Conservation (phyloP, 35 echinoderm and acorn worm genomes). For the Anneissia japonica region DNA sequence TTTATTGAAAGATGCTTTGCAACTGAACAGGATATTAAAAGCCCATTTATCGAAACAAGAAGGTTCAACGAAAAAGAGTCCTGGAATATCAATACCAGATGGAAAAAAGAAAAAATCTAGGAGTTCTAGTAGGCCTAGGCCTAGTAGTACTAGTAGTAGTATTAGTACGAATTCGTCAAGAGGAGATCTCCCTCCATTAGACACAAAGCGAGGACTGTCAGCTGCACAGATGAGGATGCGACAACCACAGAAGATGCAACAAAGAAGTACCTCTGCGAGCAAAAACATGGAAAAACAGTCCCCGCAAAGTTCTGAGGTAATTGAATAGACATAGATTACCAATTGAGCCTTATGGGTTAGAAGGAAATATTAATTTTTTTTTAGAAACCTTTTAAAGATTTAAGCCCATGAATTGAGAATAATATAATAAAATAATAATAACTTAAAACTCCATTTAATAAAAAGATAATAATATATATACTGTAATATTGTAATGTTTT, state of each 20-base stretch:
- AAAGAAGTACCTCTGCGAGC: neutral
- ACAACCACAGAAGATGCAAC: neutral
- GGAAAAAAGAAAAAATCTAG: neutral
- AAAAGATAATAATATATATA: neutral
- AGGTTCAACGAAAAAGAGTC: neutral
- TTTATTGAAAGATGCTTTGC: neutral
- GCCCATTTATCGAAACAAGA: neutral
- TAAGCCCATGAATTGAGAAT: too few relatives aligned
- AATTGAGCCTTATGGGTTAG: too few relatives aligned
- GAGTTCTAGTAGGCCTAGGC: too few relatives aligned
- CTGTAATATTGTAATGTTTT: neutral
- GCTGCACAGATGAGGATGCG: neutral
- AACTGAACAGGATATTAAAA: neutral
- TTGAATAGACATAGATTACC: too few relatives aligned
- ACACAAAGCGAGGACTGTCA: neutral
- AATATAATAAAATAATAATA: too few relatives aligned
- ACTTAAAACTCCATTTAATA: too few relatives aligned
- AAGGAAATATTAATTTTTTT: too few relatives aligned
- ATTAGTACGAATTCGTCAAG: neutral
- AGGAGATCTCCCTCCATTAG: neutral
- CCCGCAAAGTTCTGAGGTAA: neutral
- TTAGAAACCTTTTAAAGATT: too few relatives aligned
- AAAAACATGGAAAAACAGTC: neutral
- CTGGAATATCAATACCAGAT: neutral
- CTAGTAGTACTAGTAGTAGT: too few relatives aligned